Percentiles rank a stretch among this genome's conserved stretches.
Conservation (phyloP, 2,888 invertebrate genomes). For the Mycalesis mineus region DNA sequence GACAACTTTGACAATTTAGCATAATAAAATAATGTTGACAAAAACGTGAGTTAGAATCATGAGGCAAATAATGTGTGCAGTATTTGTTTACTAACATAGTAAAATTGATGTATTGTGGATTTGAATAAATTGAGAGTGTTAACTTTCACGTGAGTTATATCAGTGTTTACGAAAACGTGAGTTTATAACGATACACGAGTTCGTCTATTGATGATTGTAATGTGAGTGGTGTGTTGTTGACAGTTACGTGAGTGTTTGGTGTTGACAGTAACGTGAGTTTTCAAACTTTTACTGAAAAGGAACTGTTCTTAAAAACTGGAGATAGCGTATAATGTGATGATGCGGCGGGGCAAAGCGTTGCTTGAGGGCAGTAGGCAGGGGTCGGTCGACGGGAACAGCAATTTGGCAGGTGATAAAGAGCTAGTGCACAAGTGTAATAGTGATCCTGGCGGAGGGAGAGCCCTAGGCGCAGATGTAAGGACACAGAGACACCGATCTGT, state of each 20-base stretch:
- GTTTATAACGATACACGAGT: no score
- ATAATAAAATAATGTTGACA: no score
- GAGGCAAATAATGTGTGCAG: background rate
- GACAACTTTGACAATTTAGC: no score
- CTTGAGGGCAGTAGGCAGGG: conserved; percentile 71
- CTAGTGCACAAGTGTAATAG: conserved; percentile 83
- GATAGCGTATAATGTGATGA: conserved; percentile 73
- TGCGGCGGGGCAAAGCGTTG: conserved; percentile 70
- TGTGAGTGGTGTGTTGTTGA: background rate
- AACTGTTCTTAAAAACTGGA: conserved; percentile 33
- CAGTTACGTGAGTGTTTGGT: conserved; percentile 1
- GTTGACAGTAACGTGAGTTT: conserved; percentile 1
- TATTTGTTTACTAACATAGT: background rate
- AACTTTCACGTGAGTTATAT: background rate
- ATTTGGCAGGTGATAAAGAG: conserved; percentile 75
- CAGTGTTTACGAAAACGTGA: background rate
- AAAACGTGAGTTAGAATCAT: background rate
- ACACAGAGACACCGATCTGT: conserved; percentile 64
- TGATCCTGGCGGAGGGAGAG: conserved; percentile 79
- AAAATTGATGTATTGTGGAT: background rate
- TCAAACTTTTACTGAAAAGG: background rate
- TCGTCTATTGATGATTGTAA: background rate
- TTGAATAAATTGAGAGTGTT: background rate
- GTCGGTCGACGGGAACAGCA: conserved; percentile 64
- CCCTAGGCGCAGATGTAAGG: conserved; percentile 59